Conservation (phyloP, 2,113 vertebrate species). For the Solenodon paradoxus region DNA sequence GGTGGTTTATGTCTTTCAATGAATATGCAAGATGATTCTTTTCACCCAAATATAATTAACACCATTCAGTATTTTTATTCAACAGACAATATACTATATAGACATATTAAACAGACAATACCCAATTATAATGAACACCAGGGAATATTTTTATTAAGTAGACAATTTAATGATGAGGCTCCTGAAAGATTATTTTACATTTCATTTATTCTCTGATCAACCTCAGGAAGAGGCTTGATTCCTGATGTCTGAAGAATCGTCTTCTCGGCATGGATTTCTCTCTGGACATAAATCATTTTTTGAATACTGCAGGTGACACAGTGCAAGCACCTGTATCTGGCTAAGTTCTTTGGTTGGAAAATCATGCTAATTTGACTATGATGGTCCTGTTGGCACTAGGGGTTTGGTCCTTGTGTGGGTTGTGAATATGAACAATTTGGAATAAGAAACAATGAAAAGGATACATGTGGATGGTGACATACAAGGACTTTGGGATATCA, state of each 20-base stretch:
- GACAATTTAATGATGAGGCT: constrained; percentile 53
- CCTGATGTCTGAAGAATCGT: background rate
- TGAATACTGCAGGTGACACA: background rate
- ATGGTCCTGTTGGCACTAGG: background rate
- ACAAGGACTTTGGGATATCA: background rate
- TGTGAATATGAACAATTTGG: background rate
- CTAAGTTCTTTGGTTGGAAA: background rate
- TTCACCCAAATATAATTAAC: constrained; percentile 71
- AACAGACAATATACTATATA: constrained; percentile 58
- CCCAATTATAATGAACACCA: constrained; percentile 56
- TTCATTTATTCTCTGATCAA: constrained; percentile 52
- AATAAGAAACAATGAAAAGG: background rate
- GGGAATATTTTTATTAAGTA: constrained; percentile 69
- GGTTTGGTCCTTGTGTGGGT: background rate
- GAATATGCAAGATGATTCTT: constrained; percentile 64
- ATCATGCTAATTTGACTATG: background rate
- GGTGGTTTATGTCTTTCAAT: constrained; percentile 41
- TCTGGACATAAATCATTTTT: background rate
- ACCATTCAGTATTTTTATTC: constrained; percentile 66
- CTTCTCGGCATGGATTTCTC: background rate
- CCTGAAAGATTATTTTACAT: constrained; percentile 31
- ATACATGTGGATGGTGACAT: background rate
- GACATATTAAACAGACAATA: constrained; percentile 65
- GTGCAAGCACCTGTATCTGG: background rate
- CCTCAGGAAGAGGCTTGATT: constrained; percentile 9